These are phyloP conservation scores for Ochropleura plecta DNA, from an alignment of 2,888 invertebrate genomes.

Conservation along the genomic window DNA sequence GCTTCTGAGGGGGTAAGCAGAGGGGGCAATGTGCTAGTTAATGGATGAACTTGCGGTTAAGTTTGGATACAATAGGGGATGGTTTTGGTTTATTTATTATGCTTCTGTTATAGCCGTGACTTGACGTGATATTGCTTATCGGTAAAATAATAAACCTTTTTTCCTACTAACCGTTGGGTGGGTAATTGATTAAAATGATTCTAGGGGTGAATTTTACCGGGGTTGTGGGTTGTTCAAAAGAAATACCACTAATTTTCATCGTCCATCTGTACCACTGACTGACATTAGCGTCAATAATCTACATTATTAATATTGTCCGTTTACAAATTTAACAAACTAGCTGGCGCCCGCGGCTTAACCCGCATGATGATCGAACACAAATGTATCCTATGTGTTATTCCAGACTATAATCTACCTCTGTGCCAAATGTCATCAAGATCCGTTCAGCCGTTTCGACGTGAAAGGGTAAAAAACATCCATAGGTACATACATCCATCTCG, in stretches of 20 bases:
- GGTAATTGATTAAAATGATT: neutral
- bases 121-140: neutral
- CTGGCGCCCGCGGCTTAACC: too few relatives aligned
- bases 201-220: neutral
- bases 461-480: too few relatives aligned
- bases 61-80: slow-evolving; percentile 24
- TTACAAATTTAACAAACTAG: neutral
- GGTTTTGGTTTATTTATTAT: slow-evolving; percentile 37
- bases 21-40: slow-evolving; percentile 32
- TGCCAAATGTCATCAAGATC: too few relatives aligned
- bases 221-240: too few relatives aligned
- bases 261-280: too few relatives aligned
- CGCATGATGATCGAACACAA: too few relatives aligned
- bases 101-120: neutral
- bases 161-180: neutral
- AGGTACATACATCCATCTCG: too few relatives aligned
- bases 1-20: slow-evolving; percentile 10
- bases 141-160: neutral
- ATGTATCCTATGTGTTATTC: too few relatives aligned
- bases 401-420: too few relatives aligned
- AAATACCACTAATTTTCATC: too few relatives aligned
- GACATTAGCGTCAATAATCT: too few relatives aligned
- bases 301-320: neutral
- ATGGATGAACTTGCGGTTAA: slow-evolving; percentile 51
- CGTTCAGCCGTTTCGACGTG: too few relatives aligned